phyloP scores from a whole-genome alignment of 2,888 invertebrate species.

The Quadroppia sp. region DNA sequence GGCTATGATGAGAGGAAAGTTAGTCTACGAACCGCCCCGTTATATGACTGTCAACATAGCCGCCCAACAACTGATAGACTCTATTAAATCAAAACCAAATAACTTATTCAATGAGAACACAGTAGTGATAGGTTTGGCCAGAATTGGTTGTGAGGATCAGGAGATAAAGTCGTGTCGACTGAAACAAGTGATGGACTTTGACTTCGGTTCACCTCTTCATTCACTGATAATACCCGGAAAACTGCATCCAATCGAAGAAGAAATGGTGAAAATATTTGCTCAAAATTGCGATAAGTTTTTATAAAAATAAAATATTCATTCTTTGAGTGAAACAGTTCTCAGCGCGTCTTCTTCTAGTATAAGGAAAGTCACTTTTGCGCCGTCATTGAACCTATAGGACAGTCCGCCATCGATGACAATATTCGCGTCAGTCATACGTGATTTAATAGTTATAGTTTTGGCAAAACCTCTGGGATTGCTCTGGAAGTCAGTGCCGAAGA shows the following conservation, averaged over 20 bases:
- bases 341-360: constrained; percentile 80
- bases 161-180: constrained; percentile 70
- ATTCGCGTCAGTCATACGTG: constrained; percentile 84
- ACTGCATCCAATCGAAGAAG: constrained; percentile 85
- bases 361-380: constrained; percentile 77
- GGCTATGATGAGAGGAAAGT: constrained; percentile 80
- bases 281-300: neutral
- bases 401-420: constrained; percentile 93
- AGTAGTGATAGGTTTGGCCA: constrained; percentile 77
- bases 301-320: constrained; percentile 57
- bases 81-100: constrained; percentile 59
- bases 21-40: constrained; percentile 85
- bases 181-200: constrained; percentile 64
- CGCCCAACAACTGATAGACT: constrained; percentile 72
- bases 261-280: constrained; percentile 64
- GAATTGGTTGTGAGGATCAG: constrained; percentile 75
- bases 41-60: constrained; percentile 91
- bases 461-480: constrained; percentile 69
- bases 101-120: constrained; percentile 55
- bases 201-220: constrained; percentile 87
- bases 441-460: constrained; percentile 67
- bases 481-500: constrained; percentile 52
- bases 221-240: constrained; percentile 77
- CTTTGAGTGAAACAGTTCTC: constrained; percentile 68
- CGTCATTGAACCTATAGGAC: constrained; percentile 89